A percentile compares a stretch with the other conserved stretches of the same genome.
Conservation (phyloP, 2,797 vertebrate genomes). For the Enteromius trimaculatus region DNA sequence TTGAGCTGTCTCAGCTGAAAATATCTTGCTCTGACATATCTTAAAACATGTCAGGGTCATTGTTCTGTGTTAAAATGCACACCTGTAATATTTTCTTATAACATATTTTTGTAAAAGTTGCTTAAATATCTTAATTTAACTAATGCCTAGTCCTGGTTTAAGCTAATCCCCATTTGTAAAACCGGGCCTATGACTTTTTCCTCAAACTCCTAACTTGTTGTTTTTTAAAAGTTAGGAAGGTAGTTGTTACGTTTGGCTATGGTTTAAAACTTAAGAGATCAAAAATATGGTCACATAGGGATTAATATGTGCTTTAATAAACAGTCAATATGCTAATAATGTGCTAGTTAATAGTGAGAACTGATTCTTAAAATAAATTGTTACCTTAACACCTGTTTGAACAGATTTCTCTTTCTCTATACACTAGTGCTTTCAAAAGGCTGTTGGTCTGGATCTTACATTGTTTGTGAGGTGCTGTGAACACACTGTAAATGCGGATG, state of each 20-base stretch:
- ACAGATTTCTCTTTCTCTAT: not conserved
- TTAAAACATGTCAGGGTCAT: too few species aligned
- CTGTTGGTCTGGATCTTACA: not conserved
- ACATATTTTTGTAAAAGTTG: too few species aligned
- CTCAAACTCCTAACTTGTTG: not conserved
- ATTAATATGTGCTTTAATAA: not conserved
- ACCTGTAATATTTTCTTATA: too few species aligned
- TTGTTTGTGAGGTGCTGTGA: not conserved
- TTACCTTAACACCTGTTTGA: not conserved
- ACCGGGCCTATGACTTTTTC: not conserved
- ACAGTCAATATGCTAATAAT: not conserved
- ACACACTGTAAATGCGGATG: not conserved
- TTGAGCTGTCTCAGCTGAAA: too few species aligned
- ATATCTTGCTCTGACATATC: too few species aligned
- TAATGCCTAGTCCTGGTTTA: too few species aligned
- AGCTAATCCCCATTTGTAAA: too few species aligned
- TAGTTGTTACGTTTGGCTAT: not conserved
- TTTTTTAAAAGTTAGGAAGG: not conserved
- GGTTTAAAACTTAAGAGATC: not conserved
- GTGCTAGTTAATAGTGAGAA: not conserved
- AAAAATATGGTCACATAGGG: not conserved
- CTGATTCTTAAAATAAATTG: not conserved
- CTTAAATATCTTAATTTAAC: too few species aligned
- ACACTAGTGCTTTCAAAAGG: not conserved
- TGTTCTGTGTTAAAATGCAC: too few species aligned